These are phyloP conservation scores for Ranitomeya imitator DNA, from an alignment of 2,113 vertebrate species.

Conservation along the genomic window DNA sequence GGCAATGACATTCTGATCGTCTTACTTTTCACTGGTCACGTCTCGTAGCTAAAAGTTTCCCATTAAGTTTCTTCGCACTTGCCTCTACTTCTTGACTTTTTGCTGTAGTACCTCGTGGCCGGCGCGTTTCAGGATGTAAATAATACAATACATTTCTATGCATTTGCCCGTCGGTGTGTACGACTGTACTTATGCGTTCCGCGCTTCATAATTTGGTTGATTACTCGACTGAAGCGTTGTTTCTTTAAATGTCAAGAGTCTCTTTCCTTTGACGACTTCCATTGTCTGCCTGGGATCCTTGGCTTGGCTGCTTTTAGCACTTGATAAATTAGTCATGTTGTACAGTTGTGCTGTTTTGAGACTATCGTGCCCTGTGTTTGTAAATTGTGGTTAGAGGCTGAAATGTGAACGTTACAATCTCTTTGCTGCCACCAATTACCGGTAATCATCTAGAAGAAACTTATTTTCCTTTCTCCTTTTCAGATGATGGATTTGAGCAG, in stretches of 20 bases:
- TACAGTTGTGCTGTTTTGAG: slow-evolving; percentile 61
- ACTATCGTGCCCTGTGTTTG: slow-evolving; percentile 62
- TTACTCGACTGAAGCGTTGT: slow-evolving; percentile 36
- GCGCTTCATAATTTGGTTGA: slow-evolving; percentile 42
- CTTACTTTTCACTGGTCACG: not conserved
- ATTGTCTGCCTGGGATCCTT: slow-evolving; percentile 68
- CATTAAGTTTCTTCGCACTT: not conserved
- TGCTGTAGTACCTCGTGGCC: slow-evolving; percentile 1
- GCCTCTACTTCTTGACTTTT: slow-evolving; percentile 36
- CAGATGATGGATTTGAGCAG: slow-evolving; percentile 15
- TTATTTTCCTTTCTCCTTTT: slow-evolving; percentile 34
- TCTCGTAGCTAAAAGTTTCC: not conserved
- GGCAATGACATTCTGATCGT: not conserved
- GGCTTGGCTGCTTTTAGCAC: slow-evolving; percentile 66
- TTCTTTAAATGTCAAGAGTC: slow-evolving; percentile 58
- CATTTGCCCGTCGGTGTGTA: slow-evolving; percentile 5
- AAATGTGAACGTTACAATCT: slow-evolving; percentile 59
- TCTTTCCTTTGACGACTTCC: slow-evolving; percentile 46
- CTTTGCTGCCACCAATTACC: slow-evolving; percentile 60
- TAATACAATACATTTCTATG: slow-evolving; percentile 31
- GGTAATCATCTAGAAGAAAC: slow-evolving; percentile 51
- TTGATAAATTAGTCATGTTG: slow-evolving; percentile 69
- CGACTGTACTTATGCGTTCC: slow-evolving; percentile 33
- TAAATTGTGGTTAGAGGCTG: slow-evolving; percentile 66
- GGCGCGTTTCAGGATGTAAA: slow-evolving; percentile 24